phyloP scores from a whole-genome alignment of 2,797 vertebrate genomes.

The Gallinago nigripennis region DNA sequence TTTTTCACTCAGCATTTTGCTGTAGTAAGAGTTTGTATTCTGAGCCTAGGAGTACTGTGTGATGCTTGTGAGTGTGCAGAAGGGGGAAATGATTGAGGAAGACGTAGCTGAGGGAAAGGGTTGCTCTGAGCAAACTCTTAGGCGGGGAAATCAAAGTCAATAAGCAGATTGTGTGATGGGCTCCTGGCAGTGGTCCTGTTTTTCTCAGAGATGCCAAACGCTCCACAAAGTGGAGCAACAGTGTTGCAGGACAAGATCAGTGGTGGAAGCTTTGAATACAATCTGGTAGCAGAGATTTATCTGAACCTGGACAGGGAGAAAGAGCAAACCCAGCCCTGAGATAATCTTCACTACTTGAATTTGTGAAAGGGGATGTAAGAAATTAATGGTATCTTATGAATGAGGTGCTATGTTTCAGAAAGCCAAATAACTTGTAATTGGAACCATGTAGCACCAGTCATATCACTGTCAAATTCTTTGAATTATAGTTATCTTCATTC shows the following conservation, averaged over 20 bases:
- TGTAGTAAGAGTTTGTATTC: not conserved
- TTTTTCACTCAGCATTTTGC: not conserved
- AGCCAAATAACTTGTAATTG: not conserved
- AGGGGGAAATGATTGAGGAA: not conserved
- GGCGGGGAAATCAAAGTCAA: not conserved
- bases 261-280: not conserved
- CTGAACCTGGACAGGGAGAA: not conserved
- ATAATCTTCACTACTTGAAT: not conserved
- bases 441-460: not conserved
- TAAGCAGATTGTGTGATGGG: not conserved
- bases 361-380: not conserved
- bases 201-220: not conserved
- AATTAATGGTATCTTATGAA: not conserved
- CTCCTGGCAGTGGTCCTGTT: not conserved
- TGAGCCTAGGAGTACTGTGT: not conserved
- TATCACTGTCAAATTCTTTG: not conserved
- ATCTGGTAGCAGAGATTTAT: not conserved
- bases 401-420: not conserved
- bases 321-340: not conserved
- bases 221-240: not conserved
- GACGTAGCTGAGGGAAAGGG: not conserved
- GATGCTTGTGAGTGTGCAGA: rapidly evolving
- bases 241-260: not conserved
- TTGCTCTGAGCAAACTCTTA: not conserved
- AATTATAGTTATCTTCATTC: not conserved